Evolutionary conservation across 2,113 vertebrate genomes (phyloP).

Genomic region (Motacilla tschutschensis): DNA sequence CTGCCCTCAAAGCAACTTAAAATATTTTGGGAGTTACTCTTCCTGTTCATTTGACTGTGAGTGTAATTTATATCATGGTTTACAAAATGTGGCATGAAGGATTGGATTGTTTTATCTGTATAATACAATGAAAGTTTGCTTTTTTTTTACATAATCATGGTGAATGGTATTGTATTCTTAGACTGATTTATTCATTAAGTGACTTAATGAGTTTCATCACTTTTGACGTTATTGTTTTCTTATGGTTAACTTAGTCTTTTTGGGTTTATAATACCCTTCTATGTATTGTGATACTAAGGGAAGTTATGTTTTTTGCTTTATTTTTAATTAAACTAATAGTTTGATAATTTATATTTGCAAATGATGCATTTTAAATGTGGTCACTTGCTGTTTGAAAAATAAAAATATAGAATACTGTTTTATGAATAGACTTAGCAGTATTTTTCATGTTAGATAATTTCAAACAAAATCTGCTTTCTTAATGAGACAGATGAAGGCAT

Average conservation of each 20-base stretch:
- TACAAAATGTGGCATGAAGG: conserved; percentile 65
- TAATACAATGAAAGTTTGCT: conserved; percentile 36
- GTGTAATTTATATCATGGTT: conserved; percentile 69
- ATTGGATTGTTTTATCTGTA: conserved; percentile 69
- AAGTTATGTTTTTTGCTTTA: conserved; percentile 72
- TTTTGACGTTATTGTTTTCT: conserved; percentile 62
- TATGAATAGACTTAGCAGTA: conserved; percentile 72
- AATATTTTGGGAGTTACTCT: conserved; percentile 64
- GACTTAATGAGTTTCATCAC: conserved; percentile 65
- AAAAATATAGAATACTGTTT: conserved; percentile 75
- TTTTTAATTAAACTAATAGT: conserved; percentile 76
- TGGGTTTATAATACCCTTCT: conserved; percentile 68
- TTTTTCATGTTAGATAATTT: conserved; percentile 63
- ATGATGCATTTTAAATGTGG: conserved; percentile 79
- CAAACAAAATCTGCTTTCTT: conserved; percentile 1
- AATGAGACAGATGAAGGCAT: conserved; percentile 2
- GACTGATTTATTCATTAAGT: conserved; percentile 61
- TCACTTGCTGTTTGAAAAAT: conserved; percentile 77
- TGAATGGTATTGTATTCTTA: conserved; percentile 59
- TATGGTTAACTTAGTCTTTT: conserved; percentile 67
- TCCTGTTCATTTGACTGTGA: conserved; percentile 71
- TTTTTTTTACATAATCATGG: conserved; percentile 58
- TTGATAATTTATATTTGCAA: conserved; percentile 77
- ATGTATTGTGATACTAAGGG: conserved; percentile 75
- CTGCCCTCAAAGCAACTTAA: conserved; percentile 58